A percentile compares a stretch with the other conserved stretches of the same genome.
Conservation (phyloP, 2,113 vertebrate genomes). For the Bettongia penicillata region DNA sequence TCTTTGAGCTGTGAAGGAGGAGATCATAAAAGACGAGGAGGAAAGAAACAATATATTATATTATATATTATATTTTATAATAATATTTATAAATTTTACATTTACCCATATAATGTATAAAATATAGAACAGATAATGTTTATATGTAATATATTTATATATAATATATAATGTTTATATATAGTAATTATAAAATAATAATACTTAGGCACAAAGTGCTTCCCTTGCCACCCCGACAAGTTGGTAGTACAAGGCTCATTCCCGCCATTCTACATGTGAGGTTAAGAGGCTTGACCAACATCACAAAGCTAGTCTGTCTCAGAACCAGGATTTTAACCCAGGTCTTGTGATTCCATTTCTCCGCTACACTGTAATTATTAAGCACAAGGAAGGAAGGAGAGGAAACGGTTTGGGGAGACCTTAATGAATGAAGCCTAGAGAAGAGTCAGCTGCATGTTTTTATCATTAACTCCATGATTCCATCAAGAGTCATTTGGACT, state of each 20-base stretch:
- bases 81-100: too few relatives aligned
- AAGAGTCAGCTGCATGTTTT: neutral
- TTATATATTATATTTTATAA: too few relatives aligned
- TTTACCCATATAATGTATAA: too few relatives aligned
- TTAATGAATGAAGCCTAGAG: neutral
- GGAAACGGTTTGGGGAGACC: neutral
- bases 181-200: neutral
- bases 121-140: too few relatives aligned
- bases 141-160: too few relatives aligned
- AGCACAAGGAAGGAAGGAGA: neutral
- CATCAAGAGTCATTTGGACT: neutral
- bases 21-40: neutral
- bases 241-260: neutral
- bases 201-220: neutral
- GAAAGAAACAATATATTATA: neutral
- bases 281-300: neutral
- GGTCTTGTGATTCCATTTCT: neutral
- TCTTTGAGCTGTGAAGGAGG: too few relatives aligned
- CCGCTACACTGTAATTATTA: too few relatives aligned
- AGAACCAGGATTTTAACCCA: neutral
- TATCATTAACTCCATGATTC: neutral
- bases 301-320: neutral
- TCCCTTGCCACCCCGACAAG: neutral
- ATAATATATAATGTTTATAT: too few relatives aligned
- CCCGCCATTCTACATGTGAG: neutral